Conservation (phyloP, 23 tunicate genomes). For the Ciona savignyi region DNA sequence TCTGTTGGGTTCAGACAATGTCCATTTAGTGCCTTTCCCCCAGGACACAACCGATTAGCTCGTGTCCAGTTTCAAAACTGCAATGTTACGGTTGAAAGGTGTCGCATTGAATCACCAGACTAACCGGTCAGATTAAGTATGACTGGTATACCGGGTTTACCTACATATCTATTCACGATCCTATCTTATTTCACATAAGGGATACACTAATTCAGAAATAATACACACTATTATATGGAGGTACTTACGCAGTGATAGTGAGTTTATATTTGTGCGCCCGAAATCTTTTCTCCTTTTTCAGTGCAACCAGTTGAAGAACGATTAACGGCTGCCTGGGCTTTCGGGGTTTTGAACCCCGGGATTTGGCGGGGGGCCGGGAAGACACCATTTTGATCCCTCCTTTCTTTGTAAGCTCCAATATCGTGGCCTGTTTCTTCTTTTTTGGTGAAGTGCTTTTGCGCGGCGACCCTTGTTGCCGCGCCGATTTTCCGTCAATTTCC, state of each 20-base stretch:
- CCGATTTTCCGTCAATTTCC: constrained; percentile 2
- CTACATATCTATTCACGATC: too few species aligned
- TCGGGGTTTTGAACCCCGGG: constrained; percentile 25
- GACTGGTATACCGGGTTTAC: too few species aligned
- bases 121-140: too few species aligned
- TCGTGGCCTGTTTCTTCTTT: constrained; percentile 69
- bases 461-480: constrained; percentile 4
- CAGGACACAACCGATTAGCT: too few species aligned
- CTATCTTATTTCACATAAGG: too few species aligned
- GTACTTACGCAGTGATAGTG: constrained; percentile 27
- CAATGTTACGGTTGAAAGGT: too few species aligned
- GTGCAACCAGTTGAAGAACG: constrained; percentile 29
- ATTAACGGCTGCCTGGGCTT: constrained; percentile 57
- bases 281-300: constrained; percentile 53
- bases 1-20: too few species aligned
- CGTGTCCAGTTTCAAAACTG: too few species aligned
- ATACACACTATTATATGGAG: not conserved
- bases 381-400: constrained; percentile 41
- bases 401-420: constrained; percentile 63
- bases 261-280: constrained; percentile 55
- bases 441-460: constrained; percentile 46
- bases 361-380: constrained; percentile 31
- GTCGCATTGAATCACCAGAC: too few species aligned
- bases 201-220: too few species aligned
- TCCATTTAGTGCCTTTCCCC: too few species aligned